Conservation (phyloP, 23 tunicate species). For the Halocynthia roretzi region DNA sequence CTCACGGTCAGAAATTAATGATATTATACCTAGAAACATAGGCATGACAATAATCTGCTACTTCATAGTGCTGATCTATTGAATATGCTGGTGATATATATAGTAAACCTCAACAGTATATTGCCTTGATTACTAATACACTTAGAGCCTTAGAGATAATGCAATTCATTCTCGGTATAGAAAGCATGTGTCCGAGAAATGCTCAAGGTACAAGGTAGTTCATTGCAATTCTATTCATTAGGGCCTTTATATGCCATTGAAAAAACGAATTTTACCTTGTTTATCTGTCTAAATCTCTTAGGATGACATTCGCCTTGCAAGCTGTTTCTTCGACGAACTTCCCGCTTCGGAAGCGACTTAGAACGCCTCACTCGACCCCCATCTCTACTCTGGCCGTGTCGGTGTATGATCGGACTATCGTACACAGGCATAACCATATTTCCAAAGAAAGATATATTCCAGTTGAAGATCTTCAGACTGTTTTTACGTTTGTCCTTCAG, state of each 20-base stretch:
- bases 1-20: too few relatives aligned
- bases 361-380: conserved; percentile 17
- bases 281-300: conserved; percentile 33
- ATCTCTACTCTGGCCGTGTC: not conserved
- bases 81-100: too few relatives aligned
- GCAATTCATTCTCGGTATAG: too few relatives aligned
- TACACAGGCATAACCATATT: conserved; percentile 23
- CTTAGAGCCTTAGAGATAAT: too few relatives aligned
- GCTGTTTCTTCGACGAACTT: conserved; percentile 21
- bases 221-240: not conserved
- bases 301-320: conserved; percentile 35
- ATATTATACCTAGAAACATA: too few relatives aligned
- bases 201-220: too few relatives aligned
- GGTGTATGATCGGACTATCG: conserved; percentile 15
- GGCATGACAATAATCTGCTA: too few relatives aligned
- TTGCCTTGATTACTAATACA: too few relatives aligned
- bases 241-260: not conserved
- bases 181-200: too few relatives aligned
- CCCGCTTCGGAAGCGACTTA: conserved; percentile 21
- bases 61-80: too few relatives aligned
- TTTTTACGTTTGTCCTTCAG: conserved; percentile 7
- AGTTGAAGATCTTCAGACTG: conserved; percentile 21
- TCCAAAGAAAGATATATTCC: conserved; percentile 22
- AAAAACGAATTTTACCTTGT: conserved; percentile 4
- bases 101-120: too few relatives aligned